Evolutionary conservation across 2,797 vertebrate species (phyloP).

Genomic region (Loriculus beryllinus): DNA sequence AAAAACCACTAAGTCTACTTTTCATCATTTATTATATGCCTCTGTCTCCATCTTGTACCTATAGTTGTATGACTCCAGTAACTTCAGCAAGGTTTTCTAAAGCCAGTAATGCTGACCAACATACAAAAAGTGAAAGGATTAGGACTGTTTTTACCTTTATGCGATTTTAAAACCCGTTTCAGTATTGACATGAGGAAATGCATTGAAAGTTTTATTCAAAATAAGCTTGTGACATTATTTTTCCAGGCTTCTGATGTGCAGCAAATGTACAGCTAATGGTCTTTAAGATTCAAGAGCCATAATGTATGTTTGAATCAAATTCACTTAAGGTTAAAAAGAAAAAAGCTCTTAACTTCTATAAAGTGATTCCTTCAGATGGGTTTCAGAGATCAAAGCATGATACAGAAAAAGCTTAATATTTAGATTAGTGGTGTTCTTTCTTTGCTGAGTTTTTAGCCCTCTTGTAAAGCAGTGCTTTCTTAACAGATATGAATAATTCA

Average conservation of each 20-base stretch:
- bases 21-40: not conserved
- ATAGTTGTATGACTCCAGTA: not conserved
- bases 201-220: slow-evolving; percentile 20
- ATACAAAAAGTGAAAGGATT: not conserved
- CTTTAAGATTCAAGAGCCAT: slow-evolving; percentile 61
- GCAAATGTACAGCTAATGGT: slow-evolving; percentile 57
- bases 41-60: not conserved
- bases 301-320: slow-evolving; percentile 67
- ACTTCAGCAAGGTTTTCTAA: not conserved
- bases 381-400: slow-evolving; percentile 71
- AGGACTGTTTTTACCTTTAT: not conserved
- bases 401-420: slow-evolving; percentile 73
- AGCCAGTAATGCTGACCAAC: not conserved
- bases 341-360: slow-evolving; percentile 63
- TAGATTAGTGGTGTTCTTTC: slow-evolving; percentile 69
- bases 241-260: not conserved
- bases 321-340: slow-evolving; percentile 65
- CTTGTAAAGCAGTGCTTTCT: slow-evolving; percentile 56
- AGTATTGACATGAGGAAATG: not conserved
- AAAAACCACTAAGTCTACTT: not conserved
- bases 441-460: slow-evolving; percentile 67
- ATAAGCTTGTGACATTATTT: slow-evolving; percentile 21
- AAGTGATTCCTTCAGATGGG: slow-evolving; percentile 61
- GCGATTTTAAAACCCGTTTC: not conserved
- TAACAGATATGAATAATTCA: slow-evolving; percentile 73